Conservation (phyloP, 2,888 invertebrate genomes). For the Cenopis cana region DNA sequence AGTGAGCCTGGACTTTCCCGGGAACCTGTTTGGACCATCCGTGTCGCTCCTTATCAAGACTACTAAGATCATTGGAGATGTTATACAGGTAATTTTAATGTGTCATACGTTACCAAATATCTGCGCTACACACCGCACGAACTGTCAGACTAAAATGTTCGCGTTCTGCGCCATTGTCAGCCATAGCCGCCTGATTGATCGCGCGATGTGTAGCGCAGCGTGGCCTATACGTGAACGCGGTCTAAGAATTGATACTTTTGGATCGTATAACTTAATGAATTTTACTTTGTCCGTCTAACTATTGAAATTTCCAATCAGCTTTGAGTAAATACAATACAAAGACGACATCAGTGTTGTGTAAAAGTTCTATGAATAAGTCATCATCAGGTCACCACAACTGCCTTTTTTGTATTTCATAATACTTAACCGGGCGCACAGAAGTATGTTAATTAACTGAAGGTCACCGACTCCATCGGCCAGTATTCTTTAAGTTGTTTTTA, state of each 20-base stretch:
- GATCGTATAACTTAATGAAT: background rate
- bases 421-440: conserved; percentile 6
- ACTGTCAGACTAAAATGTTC: too few species aligned
- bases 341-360: background rate
- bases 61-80: conserved; percentile 87
- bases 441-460: conserved; percentile 38
- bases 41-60: conserved; percentile 88
- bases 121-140: too few species aligned
- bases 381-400: background rate
- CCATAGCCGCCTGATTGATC: too few species aligned
- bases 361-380: conserved; percentile 18
- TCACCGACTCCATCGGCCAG: background rate
- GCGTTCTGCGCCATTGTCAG: too few species aligned
- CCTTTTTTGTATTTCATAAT: conserved; percentile 37
- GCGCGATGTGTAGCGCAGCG: too few species aligned
- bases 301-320: background rate
- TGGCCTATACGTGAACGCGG: too few species aligned
- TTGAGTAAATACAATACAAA: background rate
- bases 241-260: background rate
- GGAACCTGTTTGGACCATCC: conserved; percentile 87
- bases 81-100: conserved; percentile 84
- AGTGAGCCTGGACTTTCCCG: conserved; percentile 88
- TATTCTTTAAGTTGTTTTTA: conserved; percentile 15
- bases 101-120: background rate
- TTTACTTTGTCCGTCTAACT: background rate